Evolutionary conservation across 2,888 invertebrate species (phyloP), one percentile per base, ranked within the genome.

Genomic region (Ommatoiulus sabulosus): DNA sequence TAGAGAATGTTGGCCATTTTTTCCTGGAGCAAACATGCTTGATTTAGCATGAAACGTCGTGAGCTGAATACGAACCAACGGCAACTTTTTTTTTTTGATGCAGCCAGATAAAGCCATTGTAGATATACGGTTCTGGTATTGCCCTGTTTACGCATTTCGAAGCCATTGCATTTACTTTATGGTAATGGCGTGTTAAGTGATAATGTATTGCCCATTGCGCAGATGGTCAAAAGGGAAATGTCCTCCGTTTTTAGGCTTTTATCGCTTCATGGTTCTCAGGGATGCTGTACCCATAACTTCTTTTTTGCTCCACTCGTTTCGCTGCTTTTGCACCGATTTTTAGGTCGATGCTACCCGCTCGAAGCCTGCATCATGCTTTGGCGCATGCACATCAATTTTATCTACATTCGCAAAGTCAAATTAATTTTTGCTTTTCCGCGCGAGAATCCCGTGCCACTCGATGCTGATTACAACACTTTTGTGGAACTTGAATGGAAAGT

Each of bases 81-180:
- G 35, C 35, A 35, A 35, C 35, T 35, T 35, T 35, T 35, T 35
- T 35, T 35, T 35, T 35, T 35, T 35, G 0, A 1, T 35, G 35
- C 35, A 35, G 35, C 35, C 35, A 35, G 35, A 35, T 35, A 24
- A 24, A 24, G 1, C 10, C 72, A 72, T n/a, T 35, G 35, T 35
- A 35, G 35, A 35, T 35, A 35, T 10, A 72, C 12, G 24, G 24
- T 72, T 20, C 20, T 24, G 24, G 72, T 24, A 15, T 35, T 35
- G 12, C 46, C 35, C 3, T 72, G 72, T 72, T 24, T 72, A 24
- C 72, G 10, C 72, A 72, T 72, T 72, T 72, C 72, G 24, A 24
- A 72, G 24, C 72, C 72, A 12, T 72, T 72, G 24, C 72, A 72
- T 24, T 72, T 72, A 24, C 24, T 72, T 72, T 72, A 72, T 72